Conservation (phyloP, 2,113 vertebrate species). For the Centrocercus urophasianus region DNA sequence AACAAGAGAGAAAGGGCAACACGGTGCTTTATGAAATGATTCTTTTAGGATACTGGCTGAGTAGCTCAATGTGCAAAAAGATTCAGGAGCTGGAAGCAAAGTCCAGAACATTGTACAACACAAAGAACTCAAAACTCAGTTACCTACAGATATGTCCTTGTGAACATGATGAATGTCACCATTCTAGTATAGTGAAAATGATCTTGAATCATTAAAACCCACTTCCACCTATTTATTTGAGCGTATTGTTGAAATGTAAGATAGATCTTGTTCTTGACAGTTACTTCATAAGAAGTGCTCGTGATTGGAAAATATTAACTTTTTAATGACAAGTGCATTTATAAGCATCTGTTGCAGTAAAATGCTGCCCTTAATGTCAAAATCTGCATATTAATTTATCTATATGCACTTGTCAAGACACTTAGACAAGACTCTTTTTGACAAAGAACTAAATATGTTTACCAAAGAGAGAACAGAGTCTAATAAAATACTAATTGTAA, state of each 20-base stretch:
- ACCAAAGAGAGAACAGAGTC: background rate
- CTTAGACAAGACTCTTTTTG: background rate
- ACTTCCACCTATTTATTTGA: background rate
- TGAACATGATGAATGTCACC: background rate
- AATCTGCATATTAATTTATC: background rate
- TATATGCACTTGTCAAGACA: background rate
- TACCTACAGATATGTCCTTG: background rate
- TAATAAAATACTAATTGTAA: background rate
- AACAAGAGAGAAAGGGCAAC: background rate
- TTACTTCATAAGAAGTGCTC: background rate
- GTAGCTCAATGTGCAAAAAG: background rate
- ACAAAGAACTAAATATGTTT: background rate
- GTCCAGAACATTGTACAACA: background rate
- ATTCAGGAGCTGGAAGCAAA: background rate
- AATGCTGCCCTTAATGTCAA: background rate
- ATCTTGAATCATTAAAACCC: background rate
- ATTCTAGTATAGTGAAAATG: background rate
- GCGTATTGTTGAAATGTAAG: background rate
- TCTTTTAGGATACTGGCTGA: background rate
- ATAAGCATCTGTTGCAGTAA: background rate
- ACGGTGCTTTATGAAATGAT: background rate
- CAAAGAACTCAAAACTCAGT: background rate
- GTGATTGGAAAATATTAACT: background rate
- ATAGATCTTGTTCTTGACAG: background rate
- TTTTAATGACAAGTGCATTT: background rate